Evolutionary conservation across 2,888 invertebrate genomes (phyloP), one percentile per base, ranked within the genome.

Genomic region (Coenonympha arcania): DNA sequence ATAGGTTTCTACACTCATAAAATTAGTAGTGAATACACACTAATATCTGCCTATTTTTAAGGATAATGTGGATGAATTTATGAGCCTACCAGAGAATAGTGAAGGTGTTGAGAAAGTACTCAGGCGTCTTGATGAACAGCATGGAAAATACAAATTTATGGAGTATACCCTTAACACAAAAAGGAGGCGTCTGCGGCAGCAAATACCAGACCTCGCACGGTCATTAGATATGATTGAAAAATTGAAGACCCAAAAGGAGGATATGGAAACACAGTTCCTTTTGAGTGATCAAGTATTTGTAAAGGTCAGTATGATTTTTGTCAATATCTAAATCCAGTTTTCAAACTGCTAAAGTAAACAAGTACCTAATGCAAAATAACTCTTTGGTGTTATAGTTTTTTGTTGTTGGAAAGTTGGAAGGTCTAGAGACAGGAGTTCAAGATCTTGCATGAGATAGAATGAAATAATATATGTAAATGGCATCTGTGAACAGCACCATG

Each of bases 111-210:
- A 98, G 65, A 91, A 91, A 72, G 96, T 96, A 11, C 82, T 98
- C 45, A 92, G 92, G 66, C 90, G 89, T 66, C 85, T 98, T 52
- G 98, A 99, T 73, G 98, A 98, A 71, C 94, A 94, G 71, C 96
- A 97, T 84, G 93, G 93, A 53, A 98, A 98, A 88, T 98, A 98
- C 77, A 97, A 98, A 84, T 95, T 96, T 73, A 96, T 99, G 95
- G 98, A 99, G 81, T 92, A 91, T 65, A 97, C 96, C 76, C 88
- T 99, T 58, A 89, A 92, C 46, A 92, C 95, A 9, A 95, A 96
- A 65, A 92, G 95, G 60, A 91, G 93, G 66, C 90, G 96, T 76
- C 86, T 99, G 51, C 93, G 94, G 65, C 90, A 91, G 50, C 98
- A 98, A 86, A 94, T 99, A 60, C 97, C 98, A n/a, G 98, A 99